These are phyloP conservation scores for Sipha flava DNA, from an alignment of 1,140 invertebrate species.

Conservation along the genomic window DNA sequence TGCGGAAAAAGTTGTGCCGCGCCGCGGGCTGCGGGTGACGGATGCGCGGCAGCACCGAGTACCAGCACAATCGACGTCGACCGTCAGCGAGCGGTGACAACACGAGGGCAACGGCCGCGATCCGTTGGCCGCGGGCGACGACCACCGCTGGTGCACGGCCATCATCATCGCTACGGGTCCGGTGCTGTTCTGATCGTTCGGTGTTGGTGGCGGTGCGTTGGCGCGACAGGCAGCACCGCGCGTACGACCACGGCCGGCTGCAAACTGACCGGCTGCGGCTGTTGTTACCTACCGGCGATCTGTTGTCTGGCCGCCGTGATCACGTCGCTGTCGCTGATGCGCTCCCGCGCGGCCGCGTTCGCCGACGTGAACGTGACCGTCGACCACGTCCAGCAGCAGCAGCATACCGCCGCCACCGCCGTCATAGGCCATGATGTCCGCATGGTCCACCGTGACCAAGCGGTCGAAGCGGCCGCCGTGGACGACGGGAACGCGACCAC, in stretches of 20 bases:
- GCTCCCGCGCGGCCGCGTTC: conserved; percentile 12
- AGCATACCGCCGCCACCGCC: background rate
- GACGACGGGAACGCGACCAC: background rate
- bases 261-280: conserved; percentile 22
- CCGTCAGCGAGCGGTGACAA: background rate
- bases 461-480: background rate
- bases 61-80: background rate
- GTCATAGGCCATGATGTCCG: background rate
- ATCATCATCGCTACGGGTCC: background rate
- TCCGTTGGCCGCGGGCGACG: background rate
- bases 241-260: conserved; percentile 17
- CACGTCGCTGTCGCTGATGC: conserved; percentile 27
- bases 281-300: conserved; percentile 27
- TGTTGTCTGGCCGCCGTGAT: conserved; percentile 30
- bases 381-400: background rate
- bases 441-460: background rate
- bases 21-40: background rate
- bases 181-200: background rate
- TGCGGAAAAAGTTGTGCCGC: background rate
- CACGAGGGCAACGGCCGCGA: background rate
- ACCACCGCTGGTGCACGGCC: too few relatives aligned
- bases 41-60: background rate
- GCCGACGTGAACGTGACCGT: conserved; percentile 7
- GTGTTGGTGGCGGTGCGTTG: background rate
- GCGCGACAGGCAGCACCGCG: background rate